Conservation (phyloP, 1,140 invertebrate genomes). For the Orius insidiosus region DNA sequence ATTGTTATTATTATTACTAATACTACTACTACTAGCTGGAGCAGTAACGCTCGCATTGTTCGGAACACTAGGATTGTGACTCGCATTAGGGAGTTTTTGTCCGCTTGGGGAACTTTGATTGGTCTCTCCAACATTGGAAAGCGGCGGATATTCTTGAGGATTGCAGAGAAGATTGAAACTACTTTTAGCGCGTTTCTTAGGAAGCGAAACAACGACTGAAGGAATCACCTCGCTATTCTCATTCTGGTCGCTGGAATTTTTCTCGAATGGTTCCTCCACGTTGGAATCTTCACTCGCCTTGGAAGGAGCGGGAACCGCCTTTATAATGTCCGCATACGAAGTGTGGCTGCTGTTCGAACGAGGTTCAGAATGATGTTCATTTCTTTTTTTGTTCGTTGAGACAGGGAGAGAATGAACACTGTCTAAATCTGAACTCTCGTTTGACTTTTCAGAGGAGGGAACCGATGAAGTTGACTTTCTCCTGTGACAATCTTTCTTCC, state of each 20-base stretch:
- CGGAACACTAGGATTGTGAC: conserved; percentile 2
- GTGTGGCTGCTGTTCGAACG: conserved; percentile 24
- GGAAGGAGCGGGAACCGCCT: conserved; percentile 13
- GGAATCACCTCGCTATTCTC: conserved; percentile 10
- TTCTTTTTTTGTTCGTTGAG: conserved; percentile 30
- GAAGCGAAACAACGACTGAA: conserved; percentile 11
- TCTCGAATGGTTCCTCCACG: background rate
- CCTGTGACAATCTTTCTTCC: conserved; percentile 16
- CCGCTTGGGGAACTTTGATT: background rate
- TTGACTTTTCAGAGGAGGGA: conserved; percentile 53
- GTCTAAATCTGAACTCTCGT: conserved; percentile 51
- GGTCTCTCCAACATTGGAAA: background rate
- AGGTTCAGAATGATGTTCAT: conserved; percentile 13
- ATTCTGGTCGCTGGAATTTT: background rate
- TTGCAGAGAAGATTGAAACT: background rate
- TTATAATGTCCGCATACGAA: conserved; percentile 55
- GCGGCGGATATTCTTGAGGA: conserved; percentile 2
- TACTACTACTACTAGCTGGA: conserved; percentile 5
- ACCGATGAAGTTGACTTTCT: conserved; percentile 38
- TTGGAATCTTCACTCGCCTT: background rate
- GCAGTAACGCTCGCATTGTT: conserved; percentile 14
- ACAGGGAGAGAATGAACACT: conserved; percentile 54
- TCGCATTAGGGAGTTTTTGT: background rate
- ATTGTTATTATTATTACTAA: conserved; percentile 9
- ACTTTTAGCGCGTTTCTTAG: conserved; percentile 2